phyloP scores from a whole-genome alignment of 2,113 vertebrate genomes.

The Bombycilla garrulus region DNA sequence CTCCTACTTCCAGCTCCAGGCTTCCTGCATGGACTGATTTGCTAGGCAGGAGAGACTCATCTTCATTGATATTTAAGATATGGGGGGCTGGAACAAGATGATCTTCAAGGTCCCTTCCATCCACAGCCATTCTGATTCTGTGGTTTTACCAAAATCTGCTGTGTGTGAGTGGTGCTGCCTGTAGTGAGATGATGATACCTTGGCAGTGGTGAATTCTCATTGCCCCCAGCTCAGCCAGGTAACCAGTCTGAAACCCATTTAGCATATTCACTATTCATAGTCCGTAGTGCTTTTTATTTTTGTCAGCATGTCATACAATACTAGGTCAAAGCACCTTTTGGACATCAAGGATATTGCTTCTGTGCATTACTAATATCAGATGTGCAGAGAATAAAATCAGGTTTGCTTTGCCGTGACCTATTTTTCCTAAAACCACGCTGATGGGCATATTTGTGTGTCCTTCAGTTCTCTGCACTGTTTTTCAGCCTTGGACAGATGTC shows the following conservation, averaged over 20 bases:
- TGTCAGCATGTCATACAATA: background rate
- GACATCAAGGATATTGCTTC: background rate
- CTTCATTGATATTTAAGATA: accelerated
- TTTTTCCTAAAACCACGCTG: background rate
- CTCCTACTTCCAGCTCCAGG: background rate
- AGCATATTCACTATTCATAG: background rate
- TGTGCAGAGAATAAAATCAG: background rate
- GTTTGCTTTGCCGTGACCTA: background rate
- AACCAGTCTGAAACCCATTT: background rate
- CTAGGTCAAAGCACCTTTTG: background rate
- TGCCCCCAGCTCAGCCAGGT: background rate
- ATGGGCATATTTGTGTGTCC: background rate
- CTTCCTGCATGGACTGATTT: background rate
- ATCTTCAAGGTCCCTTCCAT: background rate
- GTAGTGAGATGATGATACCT: background rate
- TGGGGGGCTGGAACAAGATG: background rate
- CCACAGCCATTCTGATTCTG: background rate
- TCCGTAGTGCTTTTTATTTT: background rate
- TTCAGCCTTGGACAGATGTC: background rate
- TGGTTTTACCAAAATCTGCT: background rate
- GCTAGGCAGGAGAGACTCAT: background rate
- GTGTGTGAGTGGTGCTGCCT: background rate
- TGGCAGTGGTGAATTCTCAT: background rate
- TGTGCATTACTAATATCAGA: background rate
- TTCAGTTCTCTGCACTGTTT: background rate